Conservation (phyloP, 37 sponge, comb jelly and placozoan genomes). For the Hormiphora californensis region DNA sequence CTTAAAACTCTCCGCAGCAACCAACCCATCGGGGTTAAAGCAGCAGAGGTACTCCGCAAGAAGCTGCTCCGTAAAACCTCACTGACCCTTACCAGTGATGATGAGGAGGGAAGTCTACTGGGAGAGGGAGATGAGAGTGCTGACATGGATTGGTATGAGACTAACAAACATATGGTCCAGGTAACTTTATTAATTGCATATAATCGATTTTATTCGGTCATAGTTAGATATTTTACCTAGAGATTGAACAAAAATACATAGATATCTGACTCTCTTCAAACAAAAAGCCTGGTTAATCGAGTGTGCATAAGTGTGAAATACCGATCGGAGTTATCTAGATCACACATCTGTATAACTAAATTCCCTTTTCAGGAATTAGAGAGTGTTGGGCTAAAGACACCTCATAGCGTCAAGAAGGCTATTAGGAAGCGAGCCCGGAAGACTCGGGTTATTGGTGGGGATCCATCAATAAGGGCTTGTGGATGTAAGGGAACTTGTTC, state of each 20-base stretch:
- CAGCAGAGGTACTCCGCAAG: not conserved
- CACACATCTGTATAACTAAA: too few species aligned
- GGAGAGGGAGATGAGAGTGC: not conserved
- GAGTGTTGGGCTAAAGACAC: slow-evolving; percentile 26
- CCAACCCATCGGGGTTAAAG: not conserved
- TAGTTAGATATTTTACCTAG: too few species aligned
- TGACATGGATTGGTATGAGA: slow-evolving; percentile 25
- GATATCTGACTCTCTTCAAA: too few species aligned
- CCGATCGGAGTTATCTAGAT: too few species aligned
- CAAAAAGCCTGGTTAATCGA: too few species aligned
- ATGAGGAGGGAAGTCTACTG: not conserved
- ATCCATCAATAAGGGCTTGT: too few species aligned
- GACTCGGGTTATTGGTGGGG: not conserved
- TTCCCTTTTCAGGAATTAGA: too few species aligned
- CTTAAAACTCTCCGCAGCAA: slow-evolving; percentile 24
- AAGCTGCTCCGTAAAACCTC: not conserved
- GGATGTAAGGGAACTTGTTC: slow-evolving; percentile 41
- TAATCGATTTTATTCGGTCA: too few species aligned
- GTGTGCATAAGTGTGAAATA: too few species aligned
- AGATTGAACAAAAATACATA: too few species aligned
- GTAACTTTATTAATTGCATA: too few species aligned
- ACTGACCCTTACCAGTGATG: not conserved
- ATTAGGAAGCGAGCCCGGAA: not conserved
- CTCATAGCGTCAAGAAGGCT: slow-evolving; percentile 9
- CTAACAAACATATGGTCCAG: not conserved